A percentile compares a stretch with the other conserved stretches of the same genome.
These are phyloP conservation scores for Diogma glabrata DNA, from an alignment of 2,888 invertebrate genomes.

Conservation along the genomic window DNA sequence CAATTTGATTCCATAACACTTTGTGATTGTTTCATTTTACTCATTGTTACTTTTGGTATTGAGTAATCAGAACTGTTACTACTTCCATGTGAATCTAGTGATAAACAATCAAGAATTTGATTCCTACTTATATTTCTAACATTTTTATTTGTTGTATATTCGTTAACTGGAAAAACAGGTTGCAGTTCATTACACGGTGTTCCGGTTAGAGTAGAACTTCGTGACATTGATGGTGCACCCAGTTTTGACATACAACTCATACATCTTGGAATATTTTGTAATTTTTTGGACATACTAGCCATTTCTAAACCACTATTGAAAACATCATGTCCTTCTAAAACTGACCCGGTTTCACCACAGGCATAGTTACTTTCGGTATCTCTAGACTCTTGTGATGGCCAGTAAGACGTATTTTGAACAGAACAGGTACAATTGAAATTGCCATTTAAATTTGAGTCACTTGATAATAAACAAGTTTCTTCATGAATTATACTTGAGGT, in stretches of 20 bases:
- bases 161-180: constrained; percentile 18
- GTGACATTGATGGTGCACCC: constrained; percentile 50
- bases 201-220: constrained; percentile 48
- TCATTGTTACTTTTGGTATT: constrained; percentile 30
- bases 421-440: constrained; percentile 17
- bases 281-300: constrained; percentile 25
- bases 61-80: constrained; percentile 53
- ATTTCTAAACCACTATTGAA: constrained; percentile 27
- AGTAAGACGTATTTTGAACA: constrained; percentile 45
- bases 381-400: constrained; percentile 42
- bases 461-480: neutral
- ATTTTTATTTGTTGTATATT: constrained; percentile 11
- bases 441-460: neutral
- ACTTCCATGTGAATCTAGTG: constrained; percentile 45
- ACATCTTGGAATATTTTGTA: constrained; percentile 44
- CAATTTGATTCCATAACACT: constrained; percentile 6
- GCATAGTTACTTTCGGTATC: constrained; percentile 50
- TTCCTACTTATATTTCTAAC: neutral
- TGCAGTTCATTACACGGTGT: constrained; percentile 37
- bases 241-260: constrained; percentile 67
- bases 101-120: constrained; percentile 46
- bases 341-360: constrained; percentile 51
- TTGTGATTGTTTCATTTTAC: constrained; percentile 8
- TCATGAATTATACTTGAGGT: neutral
- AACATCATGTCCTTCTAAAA: constrained; percentile 40